Base-by-base conservation (phyloP, 2,113 vertebrate genomes). In the Calypte anna region DNA sequence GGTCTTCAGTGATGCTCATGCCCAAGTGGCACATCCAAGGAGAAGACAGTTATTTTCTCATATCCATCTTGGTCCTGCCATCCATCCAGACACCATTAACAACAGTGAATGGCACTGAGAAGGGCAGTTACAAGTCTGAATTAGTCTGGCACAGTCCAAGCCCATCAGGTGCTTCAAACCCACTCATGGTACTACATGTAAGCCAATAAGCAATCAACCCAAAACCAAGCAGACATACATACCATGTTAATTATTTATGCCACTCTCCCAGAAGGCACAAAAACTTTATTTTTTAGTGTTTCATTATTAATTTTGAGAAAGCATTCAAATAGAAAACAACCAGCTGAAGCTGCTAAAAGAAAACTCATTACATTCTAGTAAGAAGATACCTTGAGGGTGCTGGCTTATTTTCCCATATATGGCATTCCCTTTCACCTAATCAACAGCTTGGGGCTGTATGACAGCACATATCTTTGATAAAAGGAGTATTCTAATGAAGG, bases 401-500 rank as follows among this genome's bases (percentile, higher is more conserved):
- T 36, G 30, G 24, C 58, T 74, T 68, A 61, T 84, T 83, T 93
- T 84, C 40, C 63, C 54, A 72, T 46, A 44, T 19, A 74, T 7
- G 27, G 44, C 28, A 43, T 55, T 91, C 64, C n/a, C 36, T 91
- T 93, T 83, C 46, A 91, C 85, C 61, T 81, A 57, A 91, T 82
- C 89, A 95, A 90, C 48, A 74, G 36, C 64, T 33, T 78, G 30
- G 30, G 53, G 57, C 23, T 91, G 24, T 69, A 10, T 57, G 48
- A 86, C 55, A 93, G 91, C 67, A 93, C 53, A 23, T 53, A 88
- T n/a, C 78, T 66, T 64, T 83, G 88, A 93, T 75, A 88, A 90
- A 96, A 93, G 46, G 19, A 89, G 8, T 48, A 81, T 93, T 91
- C 51, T 50, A 61, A 75, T 57, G 64, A 88, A 76, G 23, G 20